These are phyloP conservation scores for Phymastichus coffea DNA, from an alignment of 1,140 invertebrate species.

Conservation along the genomic window DNA sequence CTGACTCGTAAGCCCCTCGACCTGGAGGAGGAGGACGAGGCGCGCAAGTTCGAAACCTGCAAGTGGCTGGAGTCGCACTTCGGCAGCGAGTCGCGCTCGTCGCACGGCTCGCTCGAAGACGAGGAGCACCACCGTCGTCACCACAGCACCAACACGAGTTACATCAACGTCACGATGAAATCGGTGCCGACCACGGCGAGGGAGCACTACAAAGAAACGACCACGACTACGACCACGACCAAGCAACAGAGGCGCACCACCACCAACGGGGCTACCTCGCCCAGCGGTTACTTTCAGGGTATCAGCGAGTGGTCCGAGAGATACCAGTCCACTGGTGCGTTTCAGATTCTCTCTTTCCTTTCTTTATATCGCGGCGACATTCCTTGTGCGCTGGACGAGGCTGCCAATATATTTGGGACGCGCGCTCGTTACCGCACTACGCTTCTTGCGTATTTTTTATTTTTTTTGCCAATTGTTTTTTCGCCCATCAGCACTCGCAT, in stretches of 20 bases:
- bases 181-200: slow-evolving; percentile 52
- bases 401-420: no score
- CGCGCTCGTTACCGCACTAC: no score
- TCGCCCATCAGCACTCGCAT: no score
- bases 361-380: no score
- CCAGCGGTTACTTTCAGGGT: slow-evolving; percentile 66
- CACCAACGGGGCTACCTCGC: slow-evolving; percentile 40
- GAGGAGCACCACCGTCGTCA: slow-evolving; percentile 38
- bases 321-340: slow-evolving; percentile 32
- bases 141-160: slow-evolving; percentile 62
- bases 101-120: slow-evolving; percentile 62
- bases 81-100: slow-evolving; percentile 79
- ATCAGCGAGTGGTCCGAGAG: slow-evolving; percentile 77
- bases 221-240: not conserved
- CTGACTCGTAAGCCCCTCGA: slow-evolving; percentile 76
- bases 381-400: no score
- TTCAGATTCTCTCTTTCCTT: not conserved
- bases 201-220: not conserved
- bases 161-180: slow-evolving; percentile 78
- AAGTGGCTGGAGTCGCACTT: slow-evolving; percentile 90
- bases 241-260: slow-evolving; percentile 39
- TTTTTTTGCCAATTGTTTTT: slow-evolving; percentile 3
- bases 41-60: slow-evolving; percentile 82
- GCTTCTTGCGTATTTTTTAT: no score
- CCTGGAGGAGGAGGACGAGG: slow-evolving; percentile 84